Evolutionary conservation across 2,797 vertebrate genomes (phyloP).

Genomic region (Epinephelus malabaricus): DNA sequence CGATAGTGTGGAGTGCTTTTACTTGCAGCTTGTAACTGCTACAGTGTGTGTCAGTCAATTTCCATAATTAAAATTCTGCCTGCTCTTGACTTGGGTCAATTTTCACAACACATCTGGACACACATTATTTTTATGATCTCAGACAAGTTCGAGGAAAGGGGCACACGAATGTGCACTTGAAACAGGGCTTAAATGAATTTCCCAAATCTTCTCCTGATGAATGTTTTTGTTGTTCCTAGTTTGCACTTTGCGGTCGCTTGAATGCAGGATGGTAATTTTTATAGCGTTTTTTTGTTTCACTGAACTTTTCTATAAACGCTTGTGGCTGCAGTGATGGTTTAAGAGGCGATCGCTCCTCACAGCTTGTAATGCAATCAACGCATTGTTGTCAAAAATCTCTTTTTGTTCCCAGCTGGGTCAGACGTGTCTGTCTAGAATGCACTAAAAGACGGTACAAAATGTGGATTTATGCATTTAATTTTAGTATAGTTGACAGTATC

Average conservation of each 20-base stretch:
- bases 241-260: neutral
- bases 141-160: neutral
- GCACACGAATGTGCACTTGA: conserved; percentile 4
- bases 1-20: neutral
- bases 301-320: conserved; percentile 1
- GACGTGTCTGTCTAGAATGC: neutral
- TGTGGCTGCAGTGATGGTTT: conserved; percentile 14
- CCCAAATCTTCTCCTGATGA: neutral
- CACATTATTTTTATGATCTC: neutral
- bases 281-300: neutral
- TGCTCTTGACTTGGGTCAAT: neutral
- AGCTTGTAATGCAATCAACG: conserved; percentile 8
- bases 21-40: neutral
- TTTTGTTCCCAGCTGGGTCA: conserved; percentile 13
- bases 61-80: neutral
- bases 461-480: neutral
- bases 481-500: neutral
- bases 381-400: conserved; percentile 16
- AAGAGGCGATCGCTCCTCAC: neutral
- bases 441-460: neutral
- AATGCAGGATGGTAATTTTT: conserved; percentile 1
- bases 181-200: neutral
- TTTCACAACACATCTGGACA: neutral
- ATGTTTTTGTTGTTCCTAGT: conserved; percentile 15
- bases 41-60: neutral